Evolutionary conservation across 2,113 vertebrate genomes (phyloP), one percentile per base, ranked within the genome.

Genomic region (Engraulis encrasicolus): DNA sequence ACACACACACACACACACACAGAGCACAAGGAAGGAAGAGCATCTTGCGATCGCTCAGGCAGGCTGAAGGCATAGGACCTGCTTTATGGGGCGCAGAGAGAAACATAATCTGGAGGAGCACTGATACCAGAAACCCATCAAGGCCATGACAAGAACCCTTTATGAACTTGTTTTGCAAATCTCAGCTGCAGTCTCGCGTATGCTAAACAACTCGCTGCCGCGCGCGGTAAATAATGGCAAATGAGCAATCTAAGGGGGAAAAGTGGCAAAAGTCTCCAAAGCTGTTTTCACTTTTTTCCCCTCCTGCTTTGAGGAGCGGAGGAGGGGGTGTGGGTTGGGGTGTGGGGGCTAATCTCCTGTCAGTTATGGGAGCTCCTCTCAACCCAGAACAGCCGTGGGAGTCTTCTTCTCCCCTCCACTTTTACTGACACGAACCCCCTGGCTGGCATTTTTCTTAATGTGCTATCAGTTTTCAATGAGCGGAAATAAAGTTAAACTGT

Each of bases 261-360:
- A 88, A 91, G 88, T 89, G 87, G 91, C 89, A 20, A 82, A 31
- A 37, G 37, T 27, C 36, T 27, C 20, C 12, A 52, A 80, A 84
- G 83, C 83, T n/a, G 78, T 78, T 85, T 85, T 78, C 23, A 66
- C 61, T 6, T 52, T 34, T 74, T 77, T 37, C 27, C 61, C 61
- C 61, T 17, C 6, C 31, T 71, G 14, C 61, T 71, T 71, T 71
- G 23, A 71, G 23, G 58, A 19, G n/a, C 49, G 82, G 61, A 84
- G 89, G 89, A 90, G 90, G 90, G 90, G 90, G 91, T 90, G 89
- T 92, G 91, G 90, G 93, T 89, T 88, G 93, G 93, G 92, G 92
- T 91, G 92, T 93, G 90, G 93, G 89, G 90, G 90, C 92, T 94
- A 94, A 95, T 99, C 90, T 97, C 97, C 92, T 95, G 92, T 94